These are phyloP conservation scores for Cyrtodaria siliqua DNA, from an alignment of 2,888 invertebrate genomes.

Conservation along the genomic window DNA sequence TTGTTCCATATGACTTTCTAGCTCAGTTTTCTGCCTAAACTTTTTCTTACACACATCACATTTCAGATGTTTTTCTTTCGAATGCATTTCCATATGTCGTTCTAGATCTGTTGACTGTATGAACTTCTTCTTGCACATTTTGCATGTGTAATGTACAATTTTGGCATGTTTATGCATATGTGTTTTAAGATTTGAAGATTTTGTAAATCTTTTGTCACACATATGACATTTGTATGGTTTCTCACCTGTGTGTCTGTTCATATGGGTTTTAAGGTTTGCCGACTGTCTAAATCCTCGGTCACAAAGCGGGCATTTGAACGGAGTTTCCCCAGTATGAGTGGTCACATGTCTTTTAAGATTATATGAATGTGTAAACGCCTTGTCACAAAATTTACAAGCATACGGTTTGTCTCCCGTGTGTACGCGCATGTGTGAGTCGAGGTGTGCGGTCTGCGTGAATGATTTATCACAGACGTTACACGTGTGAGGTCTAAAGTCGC, in stretches of 20 bases:
- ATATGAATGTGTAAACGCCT: neutral
- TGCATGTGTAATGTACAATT: conserved; percentile 1
- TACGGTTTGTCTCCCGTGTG: neutral
- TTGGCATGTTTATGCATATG: conserved; percentile 5
- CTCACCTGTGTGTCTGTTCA: neutral
- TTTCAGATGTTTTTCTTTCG: too few relatives aligned
- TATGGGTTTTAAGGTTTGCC: conserved; percentile 8
- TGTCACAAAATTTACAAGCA: conserved; percentile 7
- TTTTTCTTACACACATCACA: too few relatives aligned
- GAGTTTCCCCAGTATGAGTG: conserved; percentile 4
- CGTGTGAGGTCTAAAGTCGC: neutral
- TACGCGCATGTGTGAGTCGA: conserved; percentile 6
- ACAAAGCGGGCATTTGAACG: conserved; percentile 4
- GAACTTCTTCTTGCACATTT: conserved; percentile 1
- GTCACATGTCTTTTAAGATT: conserved; percentile 13
- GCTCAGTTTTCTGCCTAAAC: too few relatives aligned
- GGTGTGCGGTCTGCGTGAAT: neutral
- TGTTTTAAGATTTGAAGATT: conserved; percentile 10
- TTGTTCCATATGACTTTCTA: too few relatives aligned
- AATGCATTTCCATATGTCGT: neutral
- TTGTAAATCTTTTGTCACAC: conserved; percentile 6
- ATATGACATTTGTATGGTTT: neutral
- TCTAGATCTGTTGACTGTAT: neutral
- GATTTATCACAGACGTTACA: neutral
- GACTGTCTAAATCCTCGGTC: conserved; percentile 2